Base-by-base conservation (phyloP, 2,888 invertebrate genomes). In the Sturmia bella region DNA sequence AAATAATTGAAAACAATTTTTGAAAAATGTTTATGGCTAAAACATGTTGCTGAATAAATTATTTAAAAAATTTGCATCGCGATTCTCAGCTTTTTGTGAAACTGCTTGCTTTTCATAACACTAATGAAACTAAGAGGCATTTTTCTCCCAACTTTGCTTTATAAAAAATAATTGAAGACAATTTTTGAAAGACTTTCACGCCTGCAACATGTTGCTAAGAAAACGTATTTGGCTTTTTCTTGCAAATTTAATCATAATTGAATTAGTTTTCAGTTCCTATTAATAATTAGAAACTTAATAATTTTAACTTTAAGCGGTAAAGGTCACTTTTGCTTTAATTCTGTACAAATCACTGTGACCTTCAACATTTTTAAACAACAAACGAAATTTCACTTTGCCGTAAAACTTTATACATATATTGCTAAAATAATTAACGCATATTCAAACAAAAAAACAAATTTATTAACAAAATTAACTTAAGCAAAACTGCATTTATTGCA, bases 401-500 rank as follows among this genome's bases (percentile, higher is more conserved):
- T 17, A 57, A 73, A 61, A 52, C 7, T 59, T 66, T 24, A 48
- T 41, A 45, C 13, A 32, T 21, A 27, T 70, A 73, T 77, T 69
- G 73, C 76, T 78, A 64, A 78, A 69, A 50, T 77, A 81, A 82
- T 77, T 82, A 82, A 82, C 73, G 77, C 77, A 74, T 73, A 69
- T 66, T 48, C 17, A 37, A 57, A 66, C 70, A 72, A 73, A 27
- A 37, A 56, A 57, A 19, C 19, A 37, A 2, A 13, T 39, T 27
- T 27, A 39, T 50, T 7, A 32, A 32, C 32, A 13, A 19, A 13
- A 39, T 69, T 80, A 82, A 63, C 70, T 70, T 74, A 70, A 79
- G 69, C 84, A 61, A 76, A 68, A 63, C 17, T 24, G n/a, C 27
- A 27, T 52, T 61, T 79, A 83, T 66, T 79, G 73, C 56, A 84